Evolutionary conservation across 2,113 vertebrate species (phyloP).

Genomic region (Takifugu flavidus): DNA sequence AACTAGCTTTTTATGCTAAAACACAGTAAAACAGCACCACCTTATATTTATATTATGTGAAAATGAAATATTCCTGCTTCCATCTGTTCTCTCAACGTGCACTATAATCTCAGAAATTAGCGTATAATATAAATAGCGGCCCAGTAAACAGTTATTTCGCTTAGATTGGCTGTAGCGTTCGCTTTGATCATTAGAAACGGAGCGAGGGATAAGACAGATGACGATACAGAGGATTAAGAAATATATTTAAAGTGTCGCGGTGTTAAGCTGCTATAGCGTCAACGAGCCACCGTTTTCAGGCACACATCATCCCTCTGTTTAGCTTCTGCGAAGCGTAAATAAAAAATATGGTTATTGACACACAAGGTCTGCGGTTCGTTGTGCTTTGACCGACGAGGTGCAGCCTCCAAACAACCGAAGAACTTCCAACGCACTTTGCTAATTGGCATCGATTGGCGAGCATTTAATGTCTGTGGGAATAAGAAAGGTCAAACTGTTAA

Average conservation of each 20-base stretch:
- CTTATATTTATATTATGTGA: background rate
- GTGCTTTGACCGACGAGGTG: too few species aligned
- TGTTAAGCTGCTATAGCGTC: conserved; percentile 11
- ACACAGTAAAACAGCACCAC: too few species aligned
- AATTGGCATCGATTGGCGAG: too few species aligned
- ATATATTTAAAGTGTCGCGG: conserved; percentile 12
- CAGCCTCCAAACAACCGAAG: too few species aligned
- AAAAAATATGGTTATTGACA: too few species aligned
- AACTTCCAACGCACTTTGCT: too few species aligned
- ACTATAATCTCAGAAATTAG: conserved; percentile 32
- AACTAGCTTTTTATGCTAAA: too few species aligned
- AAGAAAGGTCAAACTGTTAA: too few species aligned
- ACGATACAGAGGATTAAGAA: conserved; percentile 38
- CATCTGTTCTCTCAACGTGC: conserved; percentile 4
- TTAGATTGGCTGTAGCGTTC: conserved; percentile 23
- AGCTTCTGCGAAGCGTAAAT: background rate
- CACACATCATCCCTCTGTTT: conserved; percentile 6
- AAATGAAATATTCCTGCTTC: conserved; percentile 1
- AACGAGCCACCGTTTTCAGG: conserved; percentile 6
- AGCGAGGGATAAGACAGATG: conserved; percentile 17
- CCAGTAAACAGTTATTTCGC: conserved; percentile 40
- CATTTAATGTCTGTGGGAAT: too few species aligned
- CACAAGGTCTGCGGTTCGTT: too few species aligned
- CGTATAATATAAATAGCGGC: conserved; percentile 36
- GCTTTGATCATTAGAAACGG: conserved; percentile 53